Base-by-base conservation (phyloP, 2,888 invertebrate genomes). In the Habrosyne pyritoides region DNA sequence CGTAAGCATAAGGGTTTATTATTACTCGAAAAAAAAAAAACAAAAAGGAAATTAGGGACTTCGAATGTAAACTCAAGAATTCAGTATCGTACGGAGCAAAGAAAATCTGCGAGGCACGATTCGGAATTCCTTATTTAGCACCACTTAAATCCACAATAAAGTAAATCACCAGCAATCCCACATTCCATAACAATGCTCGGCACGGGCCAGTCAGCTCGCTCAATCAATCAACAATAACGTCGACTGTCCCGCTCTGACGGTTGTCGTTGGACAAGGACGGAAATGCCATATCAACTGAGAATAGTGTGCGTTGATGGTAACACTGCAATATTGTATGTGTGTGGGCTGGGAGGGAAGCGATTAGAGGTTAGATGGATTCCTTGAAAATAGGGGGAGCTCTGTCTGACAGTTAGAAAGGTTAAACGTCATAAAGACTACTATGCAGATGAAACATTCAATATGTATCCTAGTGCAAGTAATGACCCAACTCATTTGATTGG, bases 241-340 rank as follows among this genome's bases (percentile, higher is more conserved):
- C 26, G 2, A 8, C 14, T 21, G 14, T 14, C 48, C 10, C 26
- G 14, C 10, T 49, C 26, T 26, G 14, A 5, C 12, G 10, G 2
- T 26, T 3, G 14, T 14, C 0, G 48, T 10, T 49, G 12, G 48
- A 49, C 26, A 49, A 49, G 14, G 48, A 24, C 26, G 26, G 26
- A n/a, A 26, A 49, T 22, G 26, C 6, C 14, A 14, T n/a, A 49
- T 49, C 48, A 26, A 49, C n/a, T 49, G 26, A 10, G n/a, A 10
- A 26, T n/a, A 24, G 24, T 49, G 49, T 24, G 49, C n/a, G 12
- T n/a, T 12, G 48, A 49, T 28, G 49, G 49, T 49, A 49, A 49
- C 28, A 49, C 49, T 21, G 22, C 21, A 47, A 26, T 12, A 14
- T 14, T 22, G 48, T 48, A 14, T 24, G 12, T 24, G 14, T 48